A percentile compares a stretch with the other conserved stretches of the same genome.
Conservation (phyloP, 2,888 invertebrate genomes). For the Troglohyphantes excavatus region DNA sequence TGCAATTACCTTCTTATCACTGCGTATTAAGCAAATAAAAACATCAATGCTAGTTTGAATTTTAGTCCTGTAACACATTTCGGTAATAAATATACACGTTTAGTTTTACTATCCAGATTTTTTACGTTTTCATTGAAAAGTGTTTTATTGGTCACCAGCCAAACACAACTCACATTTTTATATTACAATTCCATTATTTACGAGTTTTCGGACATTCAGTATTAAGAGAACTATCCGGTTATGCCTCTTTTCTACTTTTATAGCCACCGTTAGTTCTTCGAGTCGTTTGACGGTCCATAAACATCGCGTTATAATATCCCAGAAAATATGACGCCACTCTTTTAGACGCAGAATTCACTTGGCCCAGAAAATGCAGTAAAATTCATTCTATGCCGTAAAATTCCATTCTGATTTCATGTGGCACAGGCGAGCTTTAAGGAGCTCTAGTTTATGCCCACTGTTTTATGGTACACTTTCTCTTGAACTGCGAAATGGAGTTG, state of each 20-base stretch:
- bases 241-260: neutral
- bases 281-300: slow-evolving; percentile 49
- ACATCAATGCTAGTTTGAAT: no score
- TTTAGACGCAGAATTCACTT: slow-evolving; percentile 27
- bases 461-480: slow-evolving; percentile 29
- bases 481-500: neutral
- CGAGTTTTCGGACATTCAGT: neutral
- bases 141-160: neutral
- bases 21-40: no score
- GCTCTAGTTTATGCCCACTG: slow-evolving; percentile 36
- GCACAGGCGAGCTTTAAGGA: slow-evolving; percentile 43
- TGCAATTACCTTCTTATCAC: no score
- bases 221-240: neutral
- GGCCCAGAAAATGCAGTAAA: slow-evolving; percentile 47
- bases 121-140: neutral
- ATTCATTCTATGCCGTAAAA: slow-evolving; percentile 25
- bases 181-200: neutral
- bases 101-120: no score
- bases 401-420: neutral
- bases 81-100: no score
- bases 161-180: neutral
- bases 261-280: neutral
- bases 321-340: slow-evolving; percentile 6
- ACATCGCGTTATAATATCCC: slow-evolving; percentile 20
- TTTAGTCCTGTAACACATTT: no score